Conservation (phyloP, 2,888 invertebrate genomes). For the Blastobasis lacticolella region DNA sequence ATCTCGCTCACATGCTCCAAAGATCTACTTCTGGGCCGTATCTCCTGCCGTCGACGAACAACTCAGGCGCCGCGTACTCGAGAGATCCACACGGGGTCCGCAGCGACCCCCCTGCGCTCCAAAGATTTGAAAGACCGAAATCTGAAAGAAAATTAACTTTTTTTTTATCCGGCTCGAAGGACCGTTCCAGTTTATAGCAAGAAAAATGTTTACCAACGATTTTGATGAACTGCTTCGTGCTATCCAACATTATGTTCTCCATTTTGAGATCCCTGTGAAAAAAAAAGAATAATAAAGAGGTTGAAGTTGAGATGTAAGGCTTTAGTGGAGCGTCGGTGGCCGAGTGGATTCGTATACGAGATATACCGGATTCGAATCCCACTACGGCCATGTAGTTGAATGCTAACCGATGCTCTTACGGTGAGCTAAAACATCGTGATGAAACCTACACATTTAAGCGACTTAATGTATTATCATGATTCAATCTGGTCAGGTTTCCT, state of each 20-base stretch:
- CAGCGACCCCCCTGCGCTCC: slow-evolving; percentile 74
- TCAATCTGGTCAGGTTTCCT: too few relatives aligned
- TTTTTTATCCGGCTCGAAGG: too few relatives aligned
- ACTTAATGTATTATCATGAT: too few relatives aligned
- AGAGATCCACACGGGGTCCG: slow-evolving; percentile 86
- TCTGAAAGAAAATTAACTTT: slow-evolving; percentile 47
- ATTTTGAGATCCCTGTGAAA: slow-evolving; percentile 81
- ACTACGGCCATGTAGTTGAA: too few relatives aligned
- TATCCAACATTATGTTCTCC: slow-evolving; percentile 85
- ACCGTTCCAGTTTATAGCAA: too few relatives aligned
- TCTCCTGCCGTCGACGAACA: slow-evolving; percentile 78
- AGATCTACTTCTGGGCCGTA: slow-evolving; percentile 86
- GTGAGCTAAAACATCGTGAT: too few relatives aligned
- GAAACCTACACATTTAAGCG: too few relatives aligned
- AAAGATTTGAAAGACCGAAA: slow-evolving; percentile 83
- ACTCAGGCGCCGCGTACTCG: slow-evolving; percentile 86
- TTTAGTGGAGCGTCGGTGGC: too few relatives aligned
- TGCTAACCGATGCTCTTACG: too few relatives aligned
- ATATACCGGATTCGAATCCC: too few relatives aligned
- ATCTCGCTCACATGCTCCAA: slow-evolving; percentile 80
- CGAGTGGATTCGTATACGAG: too few relatives aligned
- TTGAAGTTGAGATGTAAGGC: too few relatives aligned
- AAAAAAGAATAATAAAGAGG: slow-evolving; percentile 9
- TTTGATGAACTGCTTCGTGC: slow-evolving; percentile 79
- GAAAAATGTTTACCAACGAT: slow-evolving; percentile 73